Percentiles rank a stretch among this genome's conserved stretches.
Conservation (phyloP, 64 coral and sea anemone species). For the Pocillopora damicornis region DNA sequence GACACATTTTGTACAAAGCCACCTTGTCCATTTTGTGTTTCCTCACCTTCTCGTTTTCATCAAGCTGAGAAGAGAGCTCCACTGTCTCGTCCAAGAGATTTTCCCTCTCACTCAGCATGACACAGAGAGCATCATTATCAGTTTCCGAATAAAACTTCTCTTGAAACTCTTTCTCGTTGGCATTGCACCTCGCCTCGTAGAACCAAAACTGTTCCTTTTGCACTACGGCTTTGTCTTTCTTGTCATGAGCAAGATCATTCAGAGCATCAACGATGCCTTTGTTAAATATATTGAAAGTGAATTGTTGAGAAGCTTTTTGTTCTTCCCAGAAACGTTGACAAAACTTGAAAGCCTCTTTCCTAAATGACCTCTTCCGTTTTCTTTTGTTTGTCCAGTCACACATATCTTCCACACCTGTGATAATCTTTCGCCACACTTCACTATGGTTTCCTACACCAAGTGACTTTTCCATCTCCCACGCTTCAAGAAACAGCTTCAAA, state of each 20-base stretch:
- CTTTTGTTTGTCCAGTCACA: background rate
- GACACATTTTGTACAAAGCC: background rate
- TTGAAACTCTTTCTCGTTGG: background rate
- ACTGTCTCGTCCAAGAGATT: background rate
- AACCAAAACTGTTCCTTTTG: background rate
- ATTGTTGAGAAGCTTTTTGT: background rate
- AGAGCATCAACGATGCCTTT: background rate
- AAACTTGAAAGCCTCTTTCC: background rate
- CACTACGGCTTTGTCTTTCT: background rate
- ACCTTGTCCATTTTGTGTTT: background rate
- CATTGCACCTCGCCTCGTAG: background rate
- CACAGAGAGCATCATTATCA: background rate
- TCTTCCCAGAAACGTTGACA: background rate
- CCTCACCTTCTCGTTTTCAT: background rate
- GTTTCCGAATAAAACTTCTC: background rate
- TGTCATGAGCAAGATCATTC: background rate
- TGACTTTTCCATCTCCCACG: constrained; percentile 30
- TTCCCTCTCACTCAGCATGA: background rate
- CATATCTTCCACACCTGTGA: constrained; percentile 1
- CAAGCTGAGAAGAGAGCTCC: background rate
- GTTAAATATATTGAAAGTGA: background rate
- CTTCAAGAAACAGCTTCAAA: constrained; percentile 21
- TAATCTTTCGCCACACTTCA: constrained; percentile 8
- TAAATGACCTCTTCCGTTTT: background rate
- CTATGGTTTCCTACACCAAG: background rate